These are phyloP conservation scores for Mugil cephalus DNA, from an alignment of 2,113 vertebrate species.

Conservation along the genomic window DNA sequence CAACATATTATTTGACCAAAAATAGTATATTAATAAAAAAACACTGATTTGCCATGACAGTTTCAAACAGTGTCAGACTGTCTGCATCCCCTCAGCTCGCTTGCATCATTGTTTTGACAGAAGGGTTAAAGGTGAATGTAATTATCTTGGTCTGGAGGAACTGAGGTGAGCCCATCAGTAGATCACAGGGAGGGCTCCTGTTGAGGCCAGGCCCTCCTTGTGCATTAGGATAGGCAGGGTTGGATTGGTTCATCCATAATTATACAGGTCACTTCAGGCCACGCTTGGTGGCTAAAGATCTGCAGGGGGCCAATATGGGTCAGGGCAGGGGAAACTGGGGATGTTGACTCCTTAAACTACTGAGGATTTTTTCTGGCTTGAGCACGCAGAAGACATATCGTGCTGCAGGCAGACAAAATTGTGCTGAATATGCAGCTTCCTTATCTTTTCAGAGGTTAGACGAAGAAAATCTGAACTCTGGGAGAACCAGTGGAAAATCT, in stretches of 20 bases:
- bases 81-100: constrained; percentile 32
- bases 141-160: constrained; percentile 59
- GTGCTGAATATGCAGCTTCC: constrained; percentile 41
- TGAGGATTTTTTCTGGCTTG: constrained; percentile 33
- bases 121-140: constrained; percentile 67
- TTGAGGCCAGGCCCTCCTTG: constrained; percentile 29
- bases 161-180: constrained; percentile 65
- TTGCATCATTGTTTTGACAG: constrained; percentile 57
- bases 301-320: constrained; percentile 62
- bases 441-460: constrained; percentile 36
- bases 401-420: neutral
- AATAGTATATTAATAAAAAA: neutral
- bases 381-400: constrained; percentile 33
- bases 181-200: constrained; percentile 53
- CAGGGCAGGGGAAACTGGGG: constrained; percentile 54
- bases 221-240: neutral
- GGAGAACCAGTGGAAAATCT: neutral
- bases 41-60: constrained; percentile 22
- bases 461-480: constrained; percentile 34
- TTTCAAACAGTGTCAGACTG: constrained; percentile 34
- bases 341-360: constrained; percentile 39
- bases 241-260: constrained; percentile 51
- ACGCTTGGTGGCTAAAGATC: constrained; percentile 64
- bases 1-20: constrained; percentile 7
- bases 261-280: constrained; percentile 62